Conservation (phyloP, 2,888 invertebrate genomes). For the Criorhina ranunculi region DNA sequence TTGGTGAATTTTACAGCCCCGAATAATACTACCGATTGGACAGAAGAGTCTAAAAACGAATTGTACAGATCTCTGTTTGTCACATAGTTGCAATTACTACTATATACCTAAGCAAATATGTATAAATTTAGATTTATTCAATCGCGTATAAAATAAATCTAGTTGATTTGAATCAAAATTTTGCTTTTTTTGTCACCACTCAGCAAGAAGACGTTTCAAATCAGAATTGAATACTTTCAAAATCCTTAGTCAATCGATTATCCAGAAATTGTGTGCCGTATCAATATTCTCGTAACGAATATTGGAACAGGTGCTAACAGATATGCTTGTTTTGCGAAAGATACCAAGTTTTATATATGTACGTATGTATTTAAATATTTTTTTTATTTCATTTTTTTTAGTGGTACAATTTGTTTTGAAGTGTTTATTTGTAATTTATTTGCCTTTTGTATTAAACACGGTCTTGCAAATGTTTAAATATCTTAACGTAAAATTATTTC, state of each 20-base stretch:
- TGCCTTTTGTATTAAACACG: slow-evolving; percentile 50
- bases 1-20: slow-evolving; percentile 97
- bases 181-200: too few relatives aligned
- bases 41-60: slow-evolving; percentile 92
- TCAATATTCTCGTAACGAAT: too few relatives aligned
- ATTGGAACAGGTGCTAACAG: too few relatives aligned
- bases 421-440: slow-evolving; percentile 50
- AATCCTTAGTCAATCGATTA: too few relatives aligned
- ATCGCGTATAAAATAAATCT: too few relatives aligned
- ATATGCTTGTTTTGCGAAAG: too few relatives aligned
- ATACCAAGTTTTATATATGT: neutral
- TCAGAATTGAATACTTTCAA: too few relatives aligned
- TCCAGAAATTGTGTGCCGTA: too few relatives aligned
- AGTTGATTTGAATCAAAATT: too few relatives aligned
- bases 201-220: too few relatives aligned
- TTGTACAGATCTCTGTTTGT: slow-evolving; percentile 92
- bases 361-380: slow-evolving; percentile 29
- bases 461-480: slow-evolving; percentile 36
- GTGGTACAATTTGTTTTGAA: slow-evolving; percentile 70
- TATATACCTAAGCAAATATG: slow-evolving; percentile 31
- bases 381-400: slow-evolving; percentile 71
- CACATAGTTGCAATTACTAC: slow-evolving; percentile 63
- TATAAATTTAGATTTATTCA: neutral
- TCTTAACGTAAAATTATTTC: slow-evolving; percentile 60
- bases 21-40: slow-evolving; percentile 88